phyloP scores from a whole-genome alignment of 1,140 invertebrate genomes.

The Euglossa dilemma region DNA sequence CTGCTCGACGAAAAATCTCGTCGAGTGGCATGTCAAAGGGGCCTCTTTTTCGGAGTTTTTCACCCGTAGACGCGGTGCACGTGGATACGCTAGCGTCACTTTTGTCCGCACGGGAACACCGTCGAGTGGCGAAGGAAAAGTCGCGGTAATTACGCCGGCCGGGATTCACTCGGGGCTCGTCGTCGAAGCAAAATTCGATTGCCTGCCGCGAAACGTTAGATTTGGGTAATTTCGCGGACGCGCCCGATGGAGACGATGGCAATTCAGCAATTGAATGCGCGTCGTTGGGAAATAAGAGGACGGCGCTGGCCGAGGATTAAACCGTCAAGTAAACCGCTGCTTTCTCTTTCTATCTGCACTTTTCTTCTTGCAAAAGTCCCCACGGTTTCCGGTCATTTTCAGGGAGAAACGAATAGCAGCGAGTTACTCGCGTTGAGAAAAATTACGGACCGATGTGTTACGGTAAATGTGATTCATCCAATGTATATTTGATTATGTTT shows the following conservation, averaged over 20 bases:
- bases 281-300: not conserved
- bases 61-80: not conserved
- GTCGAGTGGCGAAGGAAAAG: slow-evolving; percentile 39
- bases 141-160: slow-evolving; percentile 45
- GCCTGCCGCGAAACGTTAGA: not conserved
- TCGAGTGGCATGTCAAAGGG: slow-evolving; percentile 58
- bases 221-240: slow-evolving; percentile 22
- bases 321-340: slow-evolving; percentile 32
- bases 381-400: too few species aligned
- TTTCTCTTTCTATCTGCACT: not conserved
- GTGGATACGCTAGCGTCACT: slow-evolving; percentile 24
- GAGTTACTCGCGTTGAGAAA: too few species aligned
- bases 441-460: too few species aligned
- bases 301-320: slow-evolving; percentile 31
- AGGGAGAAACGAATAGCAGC: too few species aligned
- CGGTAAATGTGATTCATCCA: too few species aligned
- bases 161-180: slow-evolving; percentile 8
- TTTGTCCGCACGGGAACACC: slow-evolving; percentile 47
- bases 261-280: slow-evolving; percentile 41
- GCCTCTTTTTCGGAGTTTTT: slow-evolving; percentile 44
- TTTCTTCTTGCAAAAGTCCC: not conserved
- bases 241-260: slow-evolving; percentile 22
- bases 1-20: slow-evolving; percentile 35
- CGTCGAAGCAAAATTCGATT: slow-evolving; percentile 26
- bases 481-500: too few species aligned